These are phyloP conservation scores for Notarius quadriscutis DNA, from an alignment of 2,113 vertebrate genomes.

Conservation along the genomic window DNA sequence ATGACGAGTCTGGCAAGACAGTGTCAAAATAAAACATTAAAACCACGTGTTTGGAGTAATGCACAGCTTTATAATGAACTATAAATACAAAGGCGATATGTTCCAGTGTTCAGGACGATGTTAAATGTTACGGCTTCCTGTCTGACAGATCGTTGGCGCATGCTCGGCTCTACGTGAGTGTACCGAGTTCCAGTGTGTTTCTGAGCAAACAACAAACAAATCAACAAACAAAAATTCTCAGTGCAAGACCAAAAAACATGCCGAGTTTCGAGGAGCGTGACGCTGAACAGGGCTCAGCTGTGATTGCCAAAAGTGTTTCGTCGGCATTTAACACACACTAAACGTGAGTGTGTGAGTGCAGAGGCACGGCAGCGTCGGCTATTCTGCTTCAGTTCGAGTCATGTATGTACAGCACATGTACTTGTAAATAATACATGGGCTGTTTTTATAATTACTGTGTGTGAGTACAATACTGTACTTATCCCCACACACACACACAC, in stretches of 20 bases:
- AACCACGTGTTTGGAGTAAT: background rate
- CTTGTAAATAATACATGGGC: background rate
- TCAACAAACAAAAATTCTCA: background rate
- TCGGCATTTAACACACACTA: conserved; percentile 6
- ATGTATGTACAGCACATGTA: background rate
- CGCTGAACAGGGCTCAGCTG: conserved; percentile 15
- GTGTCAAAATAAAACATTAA: background rate
- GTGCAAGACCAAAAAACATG: background rate
- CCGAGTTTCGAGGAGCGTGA: background rate
- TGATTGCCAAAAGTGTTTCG: conserved; percentile 34
- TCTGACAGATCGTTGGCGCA: conserved; percentile 10
- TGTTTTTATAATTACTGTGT: background rate
- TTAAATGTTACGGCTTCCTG: background rate
- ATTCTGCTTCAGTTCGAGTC: background rate
- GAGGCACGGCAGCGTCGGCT: conserved; percentile 7
- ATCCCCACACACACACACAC: background rate
- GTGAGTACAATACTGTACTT: background rate
- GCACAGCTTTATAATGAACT: background rate
- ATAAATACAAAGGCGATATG: background rate
- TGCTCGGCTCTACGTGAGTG: background rate
- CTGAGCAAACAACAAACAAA: too few relatives aligned
- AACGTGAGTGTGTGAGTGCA: conserved; percentile 12
- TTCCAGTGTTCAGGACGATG: background rate
- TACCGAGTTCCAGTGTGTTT: conserved; percentile 4
- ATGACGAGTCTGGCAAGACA: background rate